These are phyloP conservation scores for Pomatostomus ruficeps DNA, from an alignment of 2,113 vertebrate genomes.

Conservation along the genomic window DNA sequence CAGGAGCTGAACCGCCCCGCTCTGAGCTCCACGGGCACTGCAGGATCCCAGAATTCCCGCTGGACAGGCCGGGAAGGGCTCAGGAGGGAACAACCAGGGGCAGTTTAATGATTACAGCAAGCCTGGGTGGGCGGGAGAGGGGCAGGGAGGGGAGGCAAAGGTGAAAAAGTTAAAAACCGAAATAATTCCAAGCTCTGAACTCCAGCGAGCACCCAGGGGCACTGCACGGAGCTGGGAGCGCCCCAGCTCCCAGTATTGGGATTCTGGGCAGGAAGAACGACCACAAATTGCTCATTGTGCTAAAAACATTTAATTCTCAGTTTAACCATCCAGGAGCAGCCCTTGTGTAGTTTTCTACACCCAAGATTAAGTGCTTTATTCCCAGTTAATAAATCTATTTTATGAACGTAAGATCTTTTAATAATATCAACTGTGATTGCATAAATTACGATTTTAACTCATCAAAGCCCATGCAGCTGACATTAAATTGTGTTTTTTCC, in stretches of 20 bases:
- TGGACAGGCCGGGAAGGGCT: not conserved
- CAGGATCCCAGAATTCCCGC: not conserved
- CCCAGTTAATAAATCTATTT: not conserved
- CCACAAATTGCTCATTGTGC: not conserved
- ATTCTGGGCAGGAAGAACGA: not conserved
- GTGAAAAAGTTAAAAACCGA: not conserved
- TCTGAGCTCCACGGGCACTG: not conserved
- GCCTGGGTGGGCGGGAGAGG: fast-evolving
- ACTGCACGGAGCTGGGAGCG: not conserved
- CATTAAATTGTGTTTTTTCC: fast-evolving
- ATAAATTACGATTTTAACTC: not conserved
- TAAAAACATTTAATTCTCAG: not conserved
- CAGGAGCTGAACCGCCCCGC: not conserved
- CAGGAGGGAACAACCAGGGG: not conserved
- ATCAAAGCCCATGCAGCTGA: not conserved
- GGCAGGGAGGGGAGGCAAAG: not conserved
- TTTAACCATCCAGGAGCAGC: not conserved
- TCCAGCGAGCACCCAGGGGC: not conserved
- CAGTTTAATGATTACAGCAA: not conserved
- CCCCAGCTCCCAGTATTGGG: fast-evolving
- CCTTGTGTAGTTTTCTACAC: not conserved
- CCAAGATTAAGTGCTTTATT: not conserved
- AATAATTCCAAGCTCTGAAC: not conserved
- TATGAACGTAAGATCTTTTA: not conserved
- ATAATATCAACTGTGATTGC: not conserved